phyloP scores from a whole-genome alignment of 2,113 vertebrate species.

The Callipepla squamata region DNA sequence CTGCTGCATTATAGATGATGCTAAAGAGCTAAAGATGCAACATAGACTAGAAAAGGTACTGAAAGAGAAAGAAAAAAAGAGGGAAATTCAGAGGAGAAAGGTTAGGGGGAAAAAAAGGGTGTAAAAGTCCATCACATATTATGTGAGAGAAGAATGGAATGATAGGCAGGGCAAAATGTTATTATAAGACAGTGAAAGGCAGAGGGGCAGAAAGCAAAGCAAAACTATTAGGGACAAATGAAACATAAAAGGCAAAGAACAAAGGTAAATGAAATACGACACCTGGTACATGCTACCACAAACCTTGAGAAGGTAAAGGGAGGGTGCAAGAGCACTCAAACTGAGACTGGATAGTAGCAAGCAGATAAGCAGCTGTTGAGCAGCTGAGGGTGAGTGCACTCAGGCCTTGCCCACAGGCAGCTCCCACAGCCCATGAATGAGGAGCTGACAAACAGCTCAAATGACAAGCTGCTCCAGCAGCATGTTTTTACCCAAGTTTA shows the following conservation, averaged over 20 bases:
- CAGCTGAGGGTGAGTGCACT: neutral
- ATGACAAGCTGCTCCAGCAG: neutral
- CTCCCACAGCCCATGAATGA: neutral
- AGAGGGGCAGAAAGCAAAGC: neutral
- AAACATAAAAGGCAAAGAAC: neutral
- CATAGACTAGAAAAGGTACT: neutral
- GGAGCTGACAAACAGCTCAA: neutral
- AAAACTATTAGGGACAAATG: neutral
- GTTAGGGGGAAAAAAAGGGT: neutral
- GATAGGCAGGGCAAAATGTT: neutral
- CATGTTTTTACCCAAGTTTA: fast-evolving
- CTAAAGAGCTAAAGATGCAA: neutral
- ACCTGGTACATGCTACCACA: neutral
- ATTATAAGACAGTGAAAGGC: neutral
- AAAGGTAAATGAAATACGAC: neutral
- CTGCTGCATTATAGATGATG: neutral
- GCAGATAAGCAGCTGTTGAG: neutral
- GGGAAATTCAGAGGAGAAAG: neutral
- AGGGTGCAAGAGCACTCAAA: neutral
- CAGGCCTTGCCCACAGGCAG: neutral
- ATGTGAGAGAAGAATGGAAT: fast-evolving
- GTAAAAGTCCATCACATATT: neutral
- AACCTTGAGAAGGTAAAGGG: neutral
- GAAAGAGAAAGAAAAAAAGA: neutral
- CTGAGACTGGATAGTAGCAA: neutral